Evolutionary conservation across 2,113 vertebrate genomes (phyloP).

Genomic region (Tylochromis polylepis): DNA sequence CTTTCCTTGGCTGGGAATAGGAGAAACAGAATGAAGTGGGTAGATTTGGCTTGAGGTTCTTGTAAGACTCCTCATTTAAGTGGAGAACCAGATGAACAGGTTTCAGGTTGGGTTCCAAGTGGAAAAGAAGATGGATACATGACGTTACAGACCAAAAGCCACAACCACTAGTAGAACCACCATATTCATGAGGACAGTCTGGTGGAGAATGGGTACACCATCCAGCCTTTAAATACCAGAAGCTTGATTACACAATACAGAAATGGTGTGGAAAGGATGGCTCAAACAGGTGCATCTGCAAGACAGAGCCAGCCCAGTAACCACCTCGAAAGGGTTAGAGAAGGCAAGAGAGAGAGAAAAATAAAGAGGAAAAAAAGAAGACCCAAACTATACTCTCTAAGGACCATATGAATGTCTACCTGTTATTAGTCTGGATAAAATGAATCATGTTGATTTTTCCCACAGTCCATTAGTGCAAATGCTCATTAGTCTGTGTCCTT

Average conservation of each 20-base stretch:
- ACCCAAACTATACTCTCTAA: neutral
- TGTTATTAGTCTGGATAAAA: neutral
- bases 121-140: neutral
- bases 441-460: slow-evolving; percentile 30
- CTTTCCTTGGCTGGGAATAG: neutral
- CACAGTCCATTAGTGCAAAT: slow-evolving; percentile 26
- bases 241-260: neutral
- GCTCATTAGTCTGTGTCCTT: slow-evolving; percentile 48
- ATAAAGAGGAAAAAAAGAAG: neutral
- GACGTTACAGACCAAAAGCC: neutral
- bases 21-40: neutral
- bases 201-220: neutral
- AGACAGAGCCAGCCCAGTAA: neutral
- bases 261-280: neutral
- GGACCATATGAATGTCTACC: neutral
- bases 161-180: neutral
- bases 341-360: neutral
- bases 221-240: neutral
- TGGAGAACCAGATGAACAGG: neutral
- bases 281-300: neutral
- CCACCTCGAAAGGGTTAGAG: neutral
- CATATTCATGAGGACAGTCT: neutral
- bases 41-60: neutral
- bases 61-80: neutral
- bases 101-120: neutral